Base-by-base conservation (phyloP, 2,888 invertebrate genomes). In the Callosobruchus maculatus region DNA sequence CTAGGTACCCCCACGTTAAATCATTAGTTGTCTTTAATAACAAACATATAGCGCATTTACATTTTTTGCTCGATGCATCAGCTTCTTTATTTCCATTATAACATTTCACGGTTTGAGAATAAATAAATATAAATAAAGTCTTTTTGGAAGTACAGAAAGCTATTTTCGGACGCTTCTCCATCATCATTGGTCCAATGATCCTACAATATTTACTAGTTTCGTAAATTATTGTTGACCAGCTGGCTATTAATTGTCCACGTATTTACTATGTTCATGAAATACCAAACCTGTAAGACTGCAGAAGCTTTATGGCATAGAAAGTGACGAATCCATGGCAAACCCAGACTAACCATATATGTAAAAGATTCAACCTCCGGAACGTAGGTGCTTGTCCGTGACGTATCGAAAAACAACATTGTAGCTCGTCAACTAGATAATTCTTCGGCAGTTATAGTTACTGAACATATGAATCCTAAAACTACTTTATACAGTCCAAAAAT, bases 271-370 rank as follows among this genome's bases (percentile, higher is more conserved):
- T 49, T 7, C 49, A 18, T 49, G 3, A 18, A 49, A 49, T 49
- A 49, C 49, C 49, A 49, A 49, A 49, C 49, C 13, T 13, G 49
- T 49, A 49, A 13, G 49, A 49, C 18, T 49, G 49, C 13, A 13
- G 49, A 49, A 49, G 49, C 9, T 49, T 49, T 49, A 49, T 49
- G 49, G 49, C 13, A 49, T 49, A 80, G 81, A 81, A 80, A 83
- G 83, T 83, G 83, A 82, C 83, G 82, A 83, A 83, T 82, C 80
- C 75, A 76, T 73, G 78, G 76, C 72, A 75, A 77, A 74, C 81
- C 80, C 79, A 80, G 81, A 81, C 80, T 76, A 67, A 71, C 84
- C 85, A 83, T 85, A 85, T 84, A 84, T 81, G 85, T 83, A 83
- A 78, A 84, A 83, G 82, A 83, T 84, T 80, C 78, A 79, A 78